Evolutionary conservation across 2,888 invertebrate genomes (phyloP).

Genomic region (Adelognathus sp.): DNA sequence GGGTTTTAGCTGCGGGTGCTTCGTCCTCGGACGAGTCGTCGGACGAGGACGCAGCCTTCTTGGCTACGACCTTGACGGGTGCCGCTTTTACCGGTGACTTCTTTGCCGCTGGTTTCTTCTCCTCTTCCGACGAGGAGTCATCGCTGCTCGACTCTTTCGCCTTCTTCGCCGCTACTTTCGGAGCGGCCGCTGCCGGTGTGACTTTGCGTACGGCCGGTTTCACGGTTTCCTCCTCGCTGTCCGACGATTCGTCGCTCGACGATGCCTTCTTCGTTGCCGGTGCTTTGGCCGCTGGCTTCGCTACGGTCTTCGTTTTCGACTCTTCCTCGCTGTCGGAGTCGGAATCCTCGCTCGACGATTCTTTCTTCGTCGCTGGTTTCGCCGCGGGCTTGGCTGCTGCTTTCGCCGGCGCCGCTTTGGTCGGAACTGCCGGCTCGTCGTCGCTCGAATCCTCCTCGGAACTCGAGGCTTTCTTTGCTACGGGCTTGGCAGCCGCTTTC

Average conservation of each 20-base stretch:
- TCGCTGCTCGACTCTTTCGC: constrained; percentile 68
- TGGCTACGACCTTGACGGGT: constrained; percentile 52
- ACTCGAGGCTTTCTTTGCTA: constrained; percentile 75
- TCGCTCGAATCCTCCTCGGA: constrained; percentile 75
- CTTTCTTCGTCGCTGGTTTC: constrained; percentile 56
- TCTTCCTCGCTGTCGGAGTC: constrained; percentile 79
- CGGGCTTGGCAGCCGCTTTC: constrained; percentile 51
- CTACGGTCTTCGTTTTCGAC: constrained; percentile 61
- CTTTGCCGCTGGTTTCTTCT: constrained; percentile 56
- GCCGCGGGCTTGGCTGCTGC: constrained; percentile 58
- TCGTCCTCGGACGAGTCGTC: constrained; percentile 65
- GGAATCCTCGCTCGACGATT: constrained; percentile 71
- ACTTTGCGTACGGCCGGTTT: constrained; percentile 58
- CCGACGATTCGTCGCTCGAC: constrained; percentile 77
- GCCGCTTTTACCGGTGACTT: constrained; percentile 63
- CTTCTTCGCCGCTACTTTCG: constrained; percentile 54
- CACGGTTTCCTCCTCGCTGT: constrained; percentile 75
- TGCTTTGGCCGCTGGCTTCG: constrained; percentile 57
- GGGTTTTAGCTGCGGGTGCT: too few relatives aligned
- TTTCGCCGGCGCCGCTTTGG: constrained; percentile 41
- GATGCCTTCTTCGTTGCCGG: constrained; percentile 71
- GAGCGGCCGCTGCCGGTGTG: constrained; percentile 63
- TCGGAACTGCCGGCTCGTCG: constrained; percentile 62
- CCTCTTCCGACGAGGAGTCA: constrained; percentile 70
- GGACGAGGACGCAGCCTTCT: constrained; percentile 56